Evolutionary conservation across 1,140 invertebrate genomes (phyloP).

Genomic region (Pseudoatta argentina): DNA sequence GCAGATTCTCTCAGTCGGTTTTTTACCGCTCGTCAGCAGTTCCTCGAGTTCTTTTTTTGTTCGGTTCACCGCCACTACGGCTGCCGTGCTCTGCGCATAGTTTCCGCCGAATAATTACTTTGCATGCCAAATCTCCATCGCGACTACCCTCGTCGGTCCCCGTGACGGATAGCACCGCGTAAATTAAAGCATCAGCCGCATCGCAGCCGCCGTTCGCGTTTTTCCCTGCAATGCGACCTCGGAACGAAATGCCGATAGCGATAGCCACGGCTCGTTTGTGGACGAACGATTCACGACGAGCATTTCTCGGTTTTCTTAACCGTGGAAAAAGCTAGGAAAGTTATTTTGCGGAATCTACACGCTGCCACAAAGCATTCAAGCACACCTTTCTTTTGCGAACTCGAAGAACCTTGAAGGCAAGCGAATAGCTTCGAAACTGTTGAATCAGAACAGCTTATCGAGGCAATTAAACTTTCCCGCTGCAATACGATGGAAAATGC

Average conservation of each 20-base stretch:
- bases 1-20: slow-evolving; percentile 24
- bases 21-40: slow-evolving; percentile 42
- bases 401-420: slow-evolving; percentile 24
- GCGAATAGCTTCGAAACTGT: slow-evolving; percentile 65
- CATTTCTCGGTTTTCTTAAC: slow-evolving; percentile 43
- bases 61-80: background rate
- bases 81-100: slow-evolving; percentile 6
- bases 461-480: slow-evolving; percentile 72
- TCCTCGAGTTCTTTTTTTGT: slow-evolving; percentile 11
- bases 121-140: slow-evolving; percentile 53
- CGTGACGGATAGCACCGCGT: slow-evolving; percentile 50
- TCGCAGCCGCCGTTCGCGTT: background rate
- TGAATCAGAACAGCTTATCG: slow-evolving; percentile 72
- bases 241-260: slow-evolving; percentile 15
- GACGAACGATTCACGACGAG: slow-evolving; percentile 23
- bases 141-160: slow-evolving; percentile 9
- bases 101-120: slow-evolving; percentile 56
- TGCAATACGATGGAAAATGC: slow-evolving; percentile 29
- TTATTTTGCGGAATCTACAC: slow-evolving; percentile 34
- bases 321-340: slow-evolving; percentile 29
- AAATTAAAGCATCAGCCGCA: slow-evolving; percentile 58
- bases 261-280: background rate
- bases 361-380: slow-evolving; percentile 35
- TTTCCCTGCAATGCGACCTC: slow-evolving; percentile 28
- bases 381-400: slow-evolving; percentile 23